Base-by-base conservation (phyloP, 2,113 vertebrate genomes). In the Propithecus coquereli region DNA sequence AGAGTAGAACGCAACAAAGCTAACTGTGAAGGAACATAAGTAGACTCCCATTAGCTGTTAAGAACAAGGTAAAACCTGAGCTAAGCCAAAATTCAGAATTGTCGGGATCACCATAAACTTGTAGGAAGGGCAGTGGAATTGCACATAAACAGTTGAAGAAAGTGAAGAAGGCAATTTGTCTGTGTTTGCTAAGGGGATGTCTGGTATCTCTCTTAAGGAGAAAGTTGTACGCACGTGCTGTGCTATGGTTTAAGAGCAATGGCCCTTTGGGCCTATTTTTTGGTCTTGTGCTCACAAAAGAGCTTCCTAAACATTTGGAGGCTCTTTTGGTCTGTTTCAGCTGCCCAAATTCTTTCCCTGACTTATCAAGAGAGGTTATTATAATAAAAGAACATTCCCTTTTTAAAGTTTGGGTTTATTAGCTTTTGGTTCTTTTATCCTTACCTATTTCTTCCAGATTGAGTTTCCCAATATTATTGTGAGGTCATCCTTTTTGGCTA, bases 331-430 rank as follows among this genome's bases (percentile, higher is more conserved):
- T 73, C 68, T 61, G 50, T 83, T 84, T 92, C 74, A 92, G 84
- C 63, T 96, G 14, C 65, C 52, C 85, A 96, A 93, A 84, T 20
- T 94, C 66, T 94, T 96, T 94, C 84, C 57, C 37, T 96, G 89
- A 96, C 37, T 79, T 94, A 65, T 61, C 63, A 88, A 94, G 63
- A 88, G n/a, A 88, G 63, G 87, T 84, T 96, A 89, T 94, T 92
- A 77, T 57, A 57, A 57, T 57, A 57, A 57, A 57, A 89, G 18
- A 79, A 68, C 76, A 79, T 90, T 94, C 40, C 80, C 30, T 74
- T 90, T 90, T 59, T 22, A 45, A 66, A 94, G 63, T 96, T 73
- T 45, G n/a, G 52, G 70, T 54, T 79, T 59, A 61, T 70, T 83
- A 68, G 40, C 43, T 96, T 96, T 94, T 59, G 18, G 12, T 89